A percentile compares a stretch with the other conserved stretches of the same genome.
These are phyloP conservation scores for Neopipo cinnamomea DNA, from an alignment of 2,113 vertebrate genomes.

Conservation along the genomic window DNA sequence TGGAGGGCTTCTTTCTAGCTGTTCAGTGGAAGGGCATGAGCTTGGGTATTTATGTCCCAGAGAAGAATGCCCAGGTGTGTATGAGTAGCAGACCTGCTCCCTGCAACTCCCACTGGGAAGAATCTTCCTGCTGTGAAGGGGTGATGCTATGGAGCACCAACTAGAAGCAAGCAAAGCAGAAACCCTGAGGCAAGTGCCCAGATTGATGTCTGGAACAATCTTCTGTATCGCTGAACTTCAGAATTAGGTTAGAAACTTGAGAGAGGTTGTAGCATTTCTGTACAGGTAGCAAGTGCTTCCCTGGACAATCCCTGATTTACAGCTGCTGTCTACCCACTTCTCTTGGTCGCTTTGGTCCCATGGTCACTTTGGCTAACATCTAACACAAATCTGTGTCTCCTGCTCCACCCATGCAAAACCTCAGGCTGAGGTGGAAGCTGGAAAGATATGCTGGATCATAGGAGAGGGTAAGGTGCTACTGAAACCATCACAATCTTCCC, in stretches of 20 bases:
- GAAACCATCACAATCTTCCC: neutral
- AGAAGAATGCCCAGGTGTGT: neutral
- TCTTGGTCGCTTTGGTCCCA: neutral
- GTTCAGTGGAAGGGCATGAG: neutral
- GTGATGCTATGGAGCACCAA: neutral
- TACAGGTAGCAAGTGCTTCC: neutral
- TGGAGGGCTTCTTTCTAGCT: neutral
- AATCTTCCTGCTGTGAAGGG: neutral
- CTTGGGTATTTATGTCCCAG: neutral
- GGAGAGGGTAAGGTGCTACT: neutral
- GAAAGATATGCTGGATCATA: neutral
- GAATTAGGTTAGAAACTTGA: conserved; percentile 2
- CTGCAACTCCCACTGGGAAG: neutral
- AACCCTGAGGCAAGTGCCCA: neutral
- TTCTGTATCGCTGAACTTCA: neutral
- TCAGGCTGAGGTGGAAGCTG: neutral
- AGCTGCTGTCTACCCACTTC: neutral
- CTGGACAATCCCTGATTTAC: neutral
- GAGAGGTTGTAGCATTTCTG: neutral
- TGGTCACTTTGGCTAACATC: neutral
- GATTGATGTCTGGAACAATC: conserved; percentile 5
- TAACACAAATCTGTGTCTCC: neutral
- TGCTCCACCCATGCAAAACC: neutral
- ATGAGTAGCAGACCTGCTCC: neutral
- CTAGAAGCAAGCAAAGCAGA: neutral